These are phyloP conservation scores for Danio tinwini DNA, from an alignment of 2,797 vertebrate genomes.

Conservation along the genomic window DNA sequence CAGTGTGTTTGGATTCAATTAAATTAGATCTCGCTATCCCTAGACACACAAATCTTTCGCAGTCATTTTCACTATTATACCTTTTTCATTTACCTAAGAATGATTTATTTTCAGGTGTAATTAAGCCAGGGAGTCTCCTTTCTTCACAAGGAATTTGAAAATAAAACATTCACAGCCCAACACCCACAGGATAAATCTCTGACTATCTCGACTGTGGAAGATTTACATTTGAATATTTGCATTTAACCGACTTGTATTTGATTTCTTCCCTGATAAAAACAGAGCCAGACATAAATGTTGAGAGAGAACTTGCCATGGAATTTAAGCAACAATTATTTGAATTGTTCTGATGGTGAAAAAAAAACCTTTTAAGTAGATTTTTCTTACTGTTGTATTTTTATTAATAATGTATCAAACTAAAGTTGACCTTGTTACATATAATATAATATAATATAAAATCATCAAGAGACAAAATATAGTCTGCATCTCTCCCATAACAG, in stretches of 20 bases:
- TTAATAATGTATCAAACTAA: neutral
- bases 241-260: neutral
- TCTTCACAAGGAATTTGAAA: neutral
- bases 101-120: slow-evolving; percentile 2
- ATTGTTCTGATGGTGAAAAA: neutral
- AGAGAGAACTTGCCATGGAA: neutral
- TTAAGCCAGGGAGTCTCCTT: slow-evolving; percentile 6
- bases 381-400: neutral
- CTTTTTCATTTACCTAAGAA: neutral
- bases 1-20: neutral
- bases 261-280: neutral
- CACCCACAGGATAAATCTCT: neutral
- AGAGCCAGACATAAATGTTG: neutral
- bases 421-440: neutral
- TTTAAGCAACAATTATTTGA: neutral
- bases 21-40: slow-evolving; percentile 3
- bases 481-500: neutral
- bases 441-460: neutral
- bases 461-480: neutral
- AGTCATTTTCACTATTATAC: neutral
- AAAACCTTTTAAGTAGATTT: neutral
- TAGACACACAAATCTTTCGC: slow-evolving; percentile 9
- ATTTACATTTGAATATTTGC: neutral
- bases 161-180: slow-evolving; percentile 8
- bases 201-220: neutral